phyloP scores from a whole-genome alignment of 2,797 vertebrate genomes.

The Microctenopoma steveboyesi region DNA sequence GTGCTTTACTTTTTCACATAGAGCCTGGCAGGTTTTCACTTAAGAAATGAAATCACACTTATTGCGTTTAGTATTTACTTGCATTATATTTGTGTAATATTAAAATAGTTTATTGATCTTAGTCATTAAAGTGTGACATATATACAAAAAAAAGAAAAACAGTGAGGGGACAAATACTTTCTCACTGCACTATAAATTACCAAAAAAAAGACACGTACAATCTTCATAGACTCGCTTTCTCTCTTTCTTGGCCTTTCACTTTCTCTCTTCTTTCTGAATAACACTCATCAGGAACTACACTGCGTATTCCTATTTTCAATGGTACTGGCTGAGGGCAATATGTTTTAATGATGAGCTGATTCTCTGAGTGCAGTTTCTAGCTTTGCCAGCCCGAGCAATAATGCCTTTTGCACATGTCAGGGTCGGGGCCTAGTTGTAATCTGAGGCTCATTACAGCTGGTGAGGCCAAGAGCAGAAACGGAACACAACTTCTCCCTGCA shows the following conservation, averaged over 20 bases:
- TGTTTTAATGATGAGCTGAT: slow-evolving; percentile 87
- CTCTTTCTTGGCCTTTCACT: slow-evolving; percentile 39
- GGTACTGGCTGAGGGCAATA: slow-evolving; percentile 83
- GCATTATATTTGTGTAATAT: too few species aligned
- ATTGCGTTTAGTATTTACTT: too few species aligned
- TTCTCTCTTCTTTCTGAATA: slow-evolving; percentile 52
- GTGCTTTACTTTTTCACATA: too few species aligned
- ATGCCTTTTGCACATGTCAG: slow-evolving; percentile 85
- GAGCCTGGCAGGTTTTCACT: too few species aligned
- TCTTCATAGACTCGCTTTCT: slow-evolving; percentile 38
- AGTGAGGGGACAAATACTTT: too few species aligned
- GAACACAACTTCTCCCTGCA: slow-evolving; percentile 83
- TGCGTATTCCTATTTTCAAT: slow-evolving; percentile 78
- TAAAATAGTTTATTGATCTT: too few species aligned
- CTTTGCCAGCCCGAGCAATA: slow-evolving; percentile 74
- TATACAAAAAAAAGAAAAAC: too few species aligned
- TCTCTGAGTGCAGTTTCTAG: slow-evolving; percentile 77
- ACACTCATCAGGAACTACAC: slow-evolving; percentile 68
- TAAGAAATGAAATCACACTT: too few species aligned
- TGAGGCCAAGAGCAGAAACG: slow-evolving; percentile 79
- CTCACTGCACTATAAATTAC: background rate
- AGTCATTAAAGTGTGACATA: too few species aligned
- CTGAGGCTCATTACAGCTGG: slow-evolving; percentile 84
- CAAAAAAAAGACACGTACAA: slow-evolving; percentile 27
- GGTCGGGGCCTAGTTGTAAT: slow-evolving; percentile 82